These are phyloP conservation scores for Sminthurinus signatus DNA, from an alignment of 1,140 invertebrate species.

Conservation along the genomic window DNA sequence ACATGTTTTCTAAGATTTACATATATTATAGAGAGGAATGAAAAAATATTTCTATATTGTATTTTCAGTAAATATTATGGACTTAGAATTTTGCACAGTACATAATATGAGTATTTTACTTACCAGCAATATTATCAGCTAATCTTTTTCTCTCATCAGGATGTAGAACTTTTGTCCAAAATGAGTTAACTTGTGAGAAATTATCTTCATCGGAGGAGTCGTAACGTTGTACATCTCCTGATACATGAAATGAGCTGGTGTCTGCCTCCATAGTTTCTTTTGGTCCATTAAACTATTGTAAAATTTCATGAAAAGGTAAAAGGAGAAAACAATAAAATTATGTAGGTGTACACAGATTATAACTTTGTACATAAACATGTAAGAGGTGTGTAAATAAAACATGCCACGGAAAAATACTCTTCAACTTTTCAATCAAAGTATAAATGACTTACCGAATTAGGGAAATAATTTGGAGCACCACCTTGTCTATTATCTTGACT, in stretches of 20 bases:
- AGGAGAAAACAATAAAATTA: no score
- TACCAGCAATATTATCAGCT: conserved; percentile 73
- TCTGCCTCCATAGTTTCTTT: conserved; percentile 52
- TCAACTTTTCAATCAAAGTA: conserved; percentile 47
- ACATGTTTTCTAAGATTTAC: no score
- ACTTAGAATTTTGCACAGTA: no score
- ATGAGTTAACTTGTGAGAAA: conserved; percentile 70
- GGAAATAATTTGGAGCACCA: conserved; percentile 58
- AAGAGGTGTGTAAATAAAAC: background rate
- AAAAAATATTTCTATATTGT: no score
- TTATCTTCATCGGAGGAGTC: conserved; percentile 84
- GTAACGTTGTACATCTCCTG: conserved; percentile 51
- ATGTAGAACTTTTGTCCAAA: conserved; percentile 75
- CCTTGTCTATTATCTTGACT: conserved; percentile 39
- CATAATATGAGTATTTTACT: no score
- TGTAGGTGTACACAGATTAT: no score
- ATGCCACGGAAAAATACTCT: background rate
- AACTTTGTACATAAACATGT: no score
- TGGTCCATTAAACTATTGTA: conserved; percentile 68
- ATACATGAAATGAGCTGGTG: conserved; percentile 34
- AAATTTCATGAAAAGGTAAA: no score
- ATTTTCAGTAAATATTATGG: no score
- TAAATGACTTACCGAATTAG: conserved; percentile 49
- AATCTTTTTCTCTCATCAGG: conserved; percentile 63
- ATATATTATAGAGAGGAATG: no score